These are phyloP conservation scores for Clarias batrachus DNA, from an alignment of 2,113 vertebrate genomes.

Conservation along the genomic window DNA sequence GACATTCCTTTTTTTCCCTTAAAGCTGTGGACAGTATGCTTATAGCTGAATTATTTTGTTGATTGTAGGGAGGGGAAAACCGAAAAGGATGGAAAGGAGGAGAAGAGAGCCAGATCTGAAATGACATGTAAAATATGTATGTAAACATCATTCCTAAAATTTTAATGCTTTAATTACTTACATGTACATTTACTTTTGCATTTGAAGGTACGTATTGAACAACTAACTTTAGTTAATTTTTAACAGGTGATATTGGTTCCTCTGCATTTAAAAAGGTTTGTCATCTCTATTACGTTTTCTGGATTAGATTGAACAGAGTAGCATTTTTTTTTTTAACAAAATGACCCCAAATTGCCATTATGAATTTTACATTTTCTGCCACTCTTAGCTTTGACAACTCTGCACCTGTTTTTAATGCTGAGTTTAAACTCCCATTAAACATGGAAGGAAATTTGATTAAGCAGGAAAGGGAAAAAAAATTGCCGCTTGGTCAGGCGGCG, in stretches of 20 bases:
- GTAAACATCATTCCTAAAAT: conserved; percentile 26
- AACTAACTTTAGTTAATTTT: background rate
- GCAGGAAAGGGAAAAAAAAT: background rate
- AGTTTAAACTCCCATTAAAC: background rate
- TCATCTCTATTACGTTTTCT: conserved; percentile 40
- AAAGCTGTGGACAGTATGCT: conserved; percentile 31
- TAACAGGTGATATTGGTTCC: conserved; percentile 72
- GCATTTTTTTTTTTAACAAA: background rate
- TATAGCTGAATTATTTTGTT: background rate
- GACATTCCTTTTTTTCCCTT: background rate
- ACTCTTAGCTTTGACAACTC: background rate
- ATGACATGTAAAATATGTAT: conserved; percentile 71
- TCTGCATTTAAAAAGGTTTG: conserved; percentile 77
- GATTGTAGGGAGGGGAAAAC: conserved; percentile 29
- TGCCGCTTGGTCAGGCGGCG: too few relatives aligned
- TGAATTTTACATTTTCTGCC: background rate
- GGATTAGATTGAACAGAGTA: background rate
- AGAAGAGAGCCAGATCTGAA: conserved; percentile 44
- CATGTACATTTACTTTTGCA: background rate
- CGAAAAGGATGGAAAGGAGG: conserved; percentile 49
- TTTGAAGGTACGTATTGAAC: background rate
- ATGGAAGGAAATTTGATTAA: background rate
- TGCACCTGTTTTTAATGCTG: background rate
- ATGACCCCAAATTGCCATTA: background rate
- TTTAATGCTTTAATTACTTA: background rate